Conservation (phyloP, 2,113 vertebrate species). For the Mastomys natalensis region DNA sequence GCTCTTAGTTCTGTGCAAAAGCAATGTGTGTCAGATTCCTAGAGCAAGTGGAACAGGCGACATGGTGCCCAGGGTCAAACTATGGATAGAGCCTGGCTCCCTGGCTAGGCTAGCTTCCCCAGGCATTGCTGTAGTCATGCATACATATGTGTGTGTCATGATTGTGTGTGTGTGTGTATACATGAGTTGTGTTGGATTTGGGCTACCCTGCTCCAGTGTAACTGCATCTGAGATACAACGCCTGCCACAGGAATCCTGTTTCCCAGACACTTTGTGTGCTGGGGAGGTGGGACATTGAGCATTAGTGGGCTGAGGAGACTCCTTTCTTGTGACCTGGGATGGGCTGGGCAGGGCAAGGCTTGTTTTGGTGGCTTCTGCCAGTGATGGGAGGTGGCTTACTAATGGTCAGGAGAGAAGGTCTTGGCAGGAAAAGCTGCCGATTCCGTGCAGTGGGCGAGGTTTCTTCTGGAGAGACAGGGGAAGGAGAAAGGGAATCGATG, state of each 20-base stretch:
- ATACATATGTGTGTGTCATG: neutral
- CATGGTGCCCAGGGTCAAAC: neutral
- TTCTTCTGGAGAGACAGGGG: neutral
- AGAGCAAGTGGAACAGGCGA: neutral
- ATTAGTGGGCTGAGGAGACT: neutral
- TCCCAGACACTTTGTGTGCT: neutral
- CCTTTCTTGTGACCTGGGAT: neutral
- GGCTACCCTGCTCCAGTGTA: too few relatives aligned
- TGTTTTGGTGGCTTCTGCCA: accelerated
- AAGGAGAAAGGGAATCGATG: neutral
- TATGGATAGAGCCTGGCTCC: neutral
- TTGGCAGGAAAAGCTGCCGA: neutral
- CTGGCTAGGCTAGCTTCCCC: neutral
- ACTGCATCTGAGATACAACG: neutral
- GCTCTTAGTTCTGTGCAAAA: neutral
- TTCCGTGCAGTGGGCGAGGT: neutral
- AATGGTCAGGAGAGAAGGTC: neutral
- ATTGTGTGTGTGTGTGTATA: neutral
- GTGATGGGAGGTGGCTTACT: accelerated
- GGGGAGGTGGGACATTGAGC: accelerated
- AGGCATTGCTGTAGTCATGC: too few relatives aligned
- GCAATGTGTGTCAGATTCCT: accelerated
- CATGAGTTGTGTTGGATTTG: accelerated
- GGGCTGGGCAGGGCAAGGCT: neutral
- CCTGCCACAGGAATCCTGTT: neutral